phyloP scores from a whole-genome alignment of 23 tunicate species.

The Clavelina lepadiformis region DNA sequence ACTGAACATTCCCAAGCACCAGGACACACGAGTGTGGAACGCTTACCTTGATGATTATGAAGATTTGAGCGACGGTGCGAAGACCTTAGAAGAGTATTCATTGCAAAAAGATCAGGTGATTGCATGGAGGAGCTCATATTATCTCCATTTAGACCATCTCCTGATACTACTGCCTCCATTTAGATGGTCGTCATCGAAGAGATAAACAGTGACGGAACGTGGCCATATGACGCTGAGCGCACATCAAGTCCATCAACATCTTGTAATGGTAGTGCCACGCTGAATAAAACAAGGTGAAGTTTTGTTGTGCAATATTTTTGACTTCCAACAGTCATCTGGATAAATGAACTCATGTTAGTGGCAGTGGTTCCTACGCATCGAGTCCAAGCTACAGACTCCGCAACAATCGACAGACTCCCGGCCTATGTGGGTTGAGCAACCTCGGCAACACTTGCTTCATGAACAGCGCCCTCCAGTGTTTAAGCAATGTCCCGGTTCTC shows the following conservation, averaged over 20 bases:
- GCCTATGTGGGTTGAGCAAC: constrained; percentile 74
- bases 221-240: constrained; percentile 25
- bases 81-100: constrained; percentile 8
- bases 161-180: too few species aligned
- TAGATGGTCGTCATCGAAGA: constrained; percentile 58
- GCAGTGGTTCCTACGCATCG: background rate
- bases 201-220: constrained; percentile 39
- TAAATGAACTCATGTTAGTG: too few species aligned
- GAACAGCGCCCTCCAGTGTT: constrained; percentile 79
- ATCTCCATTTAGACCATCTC: too few species aligned
- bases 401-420: constrained; percentile 30
- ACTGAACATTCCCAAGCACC: constrained; percentile 30
- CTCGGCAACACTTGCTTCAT: constrained; percentile 86
- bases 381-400: constrained; percentile 2
- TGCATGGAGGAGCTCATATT: too few species aligned
- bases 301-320: too few species aligned
- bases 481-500: constrained; percentile 73
- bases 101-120: constrained; percentile 44
- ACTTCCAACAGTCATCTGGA: too few species aligned
- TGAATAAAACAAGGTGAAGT: too few species aligned
- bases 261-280: too few species aligned
- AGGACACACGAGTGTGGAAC: constrained; percentile 39
- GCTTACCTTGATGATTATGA: constrained; percentile 30
- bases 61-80: constrained; percentile 3
- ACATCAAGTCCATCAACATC: too few species aligned